Conservation (phyloP, 2,797 vertebrate species). For the Chiroxiphia lanceolata region DNA sequence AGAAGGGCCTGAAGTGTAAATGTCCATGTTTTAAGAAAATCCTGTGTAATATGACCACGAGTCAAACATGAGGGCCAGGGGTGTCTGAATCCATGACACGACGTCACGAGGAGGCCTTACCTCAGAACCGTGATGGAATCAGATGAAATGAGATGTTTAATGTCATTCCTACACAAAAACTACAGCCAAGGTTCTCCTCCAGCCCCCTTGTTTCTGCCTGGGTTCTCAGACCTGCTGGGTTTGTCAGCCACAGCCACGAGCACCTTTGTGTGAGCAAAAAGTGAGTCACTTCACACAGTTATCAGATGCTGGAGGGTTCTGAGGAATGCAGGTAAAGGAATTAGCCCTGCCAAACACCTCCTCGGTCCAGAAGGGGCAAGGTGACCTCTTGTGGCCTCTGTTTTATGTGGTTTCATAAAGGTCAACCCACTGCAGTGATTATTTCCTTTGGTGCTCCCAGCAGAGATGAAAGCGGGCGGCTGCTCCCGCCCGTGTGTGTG, state of each 20-base stretch:
- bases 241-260: not conserved
- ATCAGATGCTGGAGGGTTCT: not conserved
- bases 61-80: not conserved
- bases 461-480: accelerated
- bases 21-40: not conserved
- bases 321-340: not conserved
- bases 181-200: not conserved
- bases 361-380: not conserved
- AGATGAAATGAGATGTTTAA: not conserved
- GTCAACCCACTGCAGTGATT: not conserved
- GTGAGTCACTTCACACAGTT: not conserved
- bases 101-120: not conserved
- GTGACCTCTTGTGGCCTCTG: slow-evolving; percentile 30
- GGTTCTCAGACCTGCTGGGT: not conserved
- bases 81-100: not conserved
- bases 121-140: not conserved
- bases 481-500: not conserved
- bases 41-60: accelerated
- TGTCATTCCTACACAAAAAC: not conserved
- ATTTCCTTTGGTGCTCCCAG: not conserved
- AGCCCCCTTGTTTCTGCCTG: not conserved
- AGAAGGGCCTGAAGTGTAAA: not conserved
- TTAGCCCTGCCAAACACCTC: not conserved
- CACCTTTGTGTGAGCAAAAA: not conserved
- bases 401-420: not conserved